Evolutionary conservation across 2,797 vertebrate species (phyloP), one percentile per base, ranked within the genome.

Genomic region (Pseudotriccus pelzelni): DNA sequence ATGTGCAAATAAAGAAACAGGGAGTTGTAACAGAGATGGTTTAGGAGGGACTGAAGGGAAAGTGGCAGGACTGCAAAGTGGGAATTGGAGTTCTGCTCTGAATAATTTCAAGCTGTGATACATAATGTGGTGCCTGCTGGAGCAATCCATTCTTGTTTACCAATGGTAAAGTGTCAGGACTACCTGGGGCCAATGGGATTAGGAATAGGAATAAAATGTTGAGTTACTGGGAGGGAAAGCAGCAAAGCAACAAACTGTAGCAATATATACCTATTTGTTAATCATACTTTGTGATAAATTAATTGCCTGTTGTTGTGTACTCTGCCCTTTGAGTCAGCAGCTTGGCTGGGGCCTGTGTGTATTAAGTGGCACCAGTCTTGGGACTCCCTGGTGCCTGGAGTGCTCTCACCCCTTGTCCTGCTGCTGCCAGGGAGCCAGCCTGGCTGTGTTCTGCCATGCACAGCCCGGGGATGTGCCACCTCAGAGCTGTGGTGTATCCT

Each of bases 401-500:
- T 70, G 68, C 28, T 58, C 25, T 83, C 23, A 28, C 16, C 11
- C 11, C 22, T 25, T 53, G 30, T 66, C 25, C 10, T 34, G 1
- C 41, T 49, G 67, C 44, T 76, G 59, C 55, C 75, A 41, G 20
- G 37, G n/a, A 70, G 34, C 60, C 56, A 66, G 16, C 62, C 60
- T 37, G 84, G n/a, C 30, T 32, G 12, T n/a, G 41, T 47, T 36
- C 68, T 83, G 37, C 37, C 25, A 28, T 0, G 0, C 19, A 16
- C 34, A 14, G n/a, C 37, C 25, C 25, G 3, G 22, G 19, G 30
- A 60, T 10, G 7, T 37, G 34, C 14, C 50, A 25, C 20, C 10
- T 75, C 34, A 14, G 44, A 5, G 0, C 52, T 8, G 1, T 0
- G 0, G 25, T 77, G 21, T 18, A 23, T 41, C 46, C 66, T 55